These are phyloP conservation scores for Sarcophilus harrisii DNA, from an alignment of 2,797 vertebrate species.

Conservation along the genomic window DNA sequence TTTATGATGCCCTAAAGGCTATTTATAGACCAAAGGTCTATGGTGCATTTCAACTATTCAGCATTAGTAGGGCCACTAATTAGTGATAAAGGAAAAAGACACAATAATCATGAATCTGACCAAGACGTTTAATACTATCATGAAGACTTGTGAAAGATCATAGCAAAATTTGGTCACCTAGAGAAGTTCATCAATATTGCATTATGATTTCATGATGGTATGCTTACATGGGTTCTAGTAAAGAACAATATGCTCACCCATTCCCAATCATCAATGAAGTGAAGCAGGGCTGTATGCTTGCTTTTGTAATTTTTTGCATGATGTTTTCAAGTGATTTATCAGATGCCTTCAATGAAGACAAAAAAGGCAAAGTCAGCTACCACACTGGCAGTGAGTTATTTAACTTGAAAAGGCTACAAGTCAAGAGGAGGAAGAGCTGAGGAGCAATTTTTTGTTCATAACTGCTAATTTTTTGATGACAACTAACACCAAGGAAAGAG, in stretches of 20 bases:
- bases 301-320: not conserved
- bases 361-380: not conserved
- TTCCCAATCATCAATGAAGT: not conserved
- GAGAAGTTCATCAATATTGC: not conserved
- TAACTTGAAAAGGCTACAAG: not conserved
- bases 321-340: not conserved
- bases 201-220: not conserved
- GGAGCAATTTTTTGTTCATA: not conserved
- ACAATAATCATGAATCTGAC: not conserved
- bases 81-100: not conserved
- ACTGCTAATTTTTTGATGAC: not conserved
- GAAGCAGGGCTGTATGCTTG: not conserved
- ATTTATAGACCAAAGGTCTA: not conserved
- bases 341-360: not conserved
- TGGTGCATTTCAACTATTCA: not conserved
- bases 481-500: not conserved
- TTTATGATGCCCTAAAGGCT: not conserved
- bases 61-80: not conserved
- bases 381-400: not conserved
- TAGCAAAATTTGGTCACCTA: not conserved
- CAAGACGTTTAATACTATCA: not conserved
- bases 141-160: not conserved
- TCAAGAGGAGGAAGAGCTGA: not conserved
- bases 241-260: not conserved
- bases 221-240: not conserved